Percentiles rank a stretch among this genome's conserved stretches.
Evolutionary conservation across 1,140 invertebrate species (phyloP).

Genomic region (Trachymyrmex septentrionalis): DNA sequence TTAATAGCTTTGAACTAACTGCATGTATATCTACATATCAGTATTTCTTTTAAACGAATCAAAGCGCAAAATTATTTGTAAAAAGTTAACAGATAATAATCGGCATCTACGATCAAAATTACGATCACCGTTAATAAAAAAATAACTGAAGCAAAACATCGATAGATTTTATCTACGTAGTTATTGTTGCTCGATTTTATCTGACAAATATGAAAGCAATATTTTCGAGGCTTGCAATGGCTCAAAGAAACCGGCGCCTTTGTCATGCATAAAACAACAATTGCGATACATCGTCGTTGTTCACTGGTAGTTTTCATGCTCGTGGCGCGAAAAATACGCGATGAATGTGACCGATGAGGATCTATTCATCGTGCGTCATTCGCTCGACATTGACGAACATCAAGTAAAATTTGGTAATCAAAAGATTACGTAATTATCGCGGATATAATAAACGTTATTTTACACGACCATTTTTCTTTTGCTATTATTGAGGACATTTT

Average conservation of each 20-base stretch:
- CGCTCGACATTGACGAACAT: slow-evolving; percentile 17
- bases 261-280: slow-evolving; percentile 13
- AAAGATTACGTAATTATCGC: not conserved
- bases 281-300: slow-evolving; percentile 25
- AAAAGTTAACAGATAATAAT: not conserved
- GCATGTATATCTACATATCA: slow-evolving; percentile 34
- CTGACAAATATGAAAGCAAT: slow-evolving; percentile 24
- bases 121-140: not conserved
- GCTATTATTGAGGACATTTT: slow-evolving; percentile 12
- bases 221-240: slow-evolving; percentile 50
- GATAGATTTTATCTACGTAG: not conserved
- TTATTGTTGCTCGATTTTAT: slow-evolving; percentile 23
- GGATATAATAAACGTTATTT: slow-evolving; percentile 10
- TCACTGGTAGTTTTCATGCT: slow-evolving; percentile 8
- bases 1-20: slow-evolving; percentile 17
- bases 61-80: not conserved
- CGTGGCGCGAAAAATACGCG: slow-evolving; percentile 13
- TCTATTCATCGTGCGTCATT: slow-evolving; percentile 22
- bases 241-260: slow-evolving; percentile 18
- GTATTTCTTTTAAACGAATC: not conserved
- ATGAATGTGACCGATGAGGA: not conserved
- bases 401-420: slow-evolving; percentile 15
- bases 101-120: not conserved
- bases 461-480: not conserved
- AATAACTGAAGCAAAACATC: not conserved